These are phyloP conservation scores for Abramis brama DNA, from an alignment of 2,113 vertebrate genomes.

Conservation along the genomic window DNA sequence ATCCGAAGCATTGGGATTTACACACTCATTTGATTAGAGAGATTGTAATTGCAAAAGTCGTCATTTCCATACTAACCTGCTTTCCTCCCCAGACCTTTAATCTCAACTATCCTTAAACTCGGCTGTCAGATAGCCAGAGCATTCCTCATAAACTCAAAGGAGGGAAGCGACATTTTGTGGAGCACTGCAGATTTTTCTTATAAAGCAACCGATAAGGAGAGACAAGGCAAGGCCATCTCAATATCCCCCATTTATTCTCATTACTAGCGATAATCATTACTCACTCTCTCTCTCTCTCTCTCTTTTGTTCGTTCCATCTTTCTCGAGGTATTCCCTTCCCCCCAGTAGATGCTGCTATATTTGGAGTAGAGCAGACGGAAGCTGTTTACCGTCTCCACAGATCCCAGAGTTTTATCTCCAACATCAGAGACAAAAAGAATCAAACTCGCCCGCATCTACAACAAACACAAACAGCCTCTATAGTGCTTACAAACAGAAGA, in stretches of 20 bases:
- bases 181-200: slow-evolving; percentile 44
- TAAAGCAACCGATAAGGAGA: slow-evolving; percentile 36
- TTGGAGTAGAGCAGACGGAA: slow-evolving; percentile 45
- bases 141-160: slow-evolving; percentile 20
- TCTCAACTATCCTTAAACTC: slow-evolving; percentile 38
- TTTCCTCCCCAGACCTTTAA: slow-evolving; percentile 49
- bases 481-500: not conserved
- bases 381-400: slow-evolving; percentile 47
- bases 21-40: slow-evolving; percentile 57
- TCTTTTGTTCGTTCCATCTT: slow-evolving; percentile 16
- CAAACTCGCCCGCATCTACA: not conserved
- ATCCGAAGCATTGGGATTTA: slow-evolving; percentile 47
- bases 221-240: slow-evolving; percentile 49
- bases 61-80: slow-evolving; percentile 60
- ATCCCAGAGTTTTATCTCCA: slow-evolving; percentile 38
- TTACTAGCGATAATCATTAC: slow-evolving; percentile 49
- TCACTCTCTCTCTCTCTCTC: slow-evolving; percentile 15
- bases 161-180: slow-evolving; percentile 36
- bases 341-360: slow-evolving; percentile 28
- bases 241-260: slow-evolving; percentile 54
- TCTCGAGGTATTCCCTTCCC: slow-evolving; percentile 25
- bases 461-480: not conserved
- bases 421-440: slow-evolving; percentile 37
- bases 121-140: not conserved
- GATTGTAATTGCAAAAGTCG: slow-evolving; percentile 57